Base-by-base conservation (phyloP, 2,113 vertebrate genomes). In the Piprites chloris region DNA sequence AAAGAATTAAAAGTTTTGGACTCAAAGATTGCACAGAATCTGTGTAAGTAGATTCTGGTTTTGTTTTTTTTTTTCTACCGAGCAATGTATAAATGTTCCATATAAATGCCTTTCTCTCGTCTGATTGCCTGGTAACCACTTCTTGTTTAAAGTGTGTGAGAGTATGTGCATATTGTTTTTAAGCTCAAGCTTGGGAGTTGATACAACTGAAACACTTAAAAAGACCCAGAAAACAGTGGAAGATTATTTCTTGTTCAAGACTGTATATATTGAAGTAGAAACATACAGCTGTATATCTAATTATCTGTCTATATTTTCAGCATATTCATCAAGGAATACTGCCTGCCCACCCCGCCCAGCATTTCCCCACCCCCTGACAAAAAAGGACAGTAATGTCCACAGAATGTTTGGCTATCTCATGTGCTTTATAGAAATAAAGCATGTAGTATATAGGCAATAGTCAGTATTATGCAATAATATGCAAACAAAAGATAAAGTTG, bases 1-100 rank as follows among this genome's bases (percentile, higher is more conserved):
- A 99, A 99, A 96, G 98, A 99, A 97, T 98, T 99, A 74, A 99
- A 99, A 97, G 99, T 99, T 95, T 97, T 99, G 49, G 99, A 99
- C 96, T 98, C 99, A 32, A 99, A 99, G 98, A 98, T 99, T 95
- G 99, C 99, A 21, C 99, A 99, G 97, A 99, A 99, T 97, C 98
- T 99, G 46, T 99, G 99, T 99, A 97, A 98, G 99, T 99, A 84
- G 49, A 82, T 82, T 33, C 37, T 3, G 3, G 15, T 18, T 21
- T 39, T 79, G 87, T 44, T 63, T 18, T 90, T 5, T 28, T 37
- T 44, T 79, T 87, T 27, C 32, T 6, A 77, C 14, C 28, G 41
- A 73, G 33, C 67, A 62, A 18, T 37, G 49, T 42, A 20, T 44
- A 56, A 76, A 65, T 21, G 1, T 85, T 69, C 15, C 24, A 42